phyloP scores from a whole-genome alignment of 2,797 vertebrate genomes.

The Myripristis murdjan region DNA sequence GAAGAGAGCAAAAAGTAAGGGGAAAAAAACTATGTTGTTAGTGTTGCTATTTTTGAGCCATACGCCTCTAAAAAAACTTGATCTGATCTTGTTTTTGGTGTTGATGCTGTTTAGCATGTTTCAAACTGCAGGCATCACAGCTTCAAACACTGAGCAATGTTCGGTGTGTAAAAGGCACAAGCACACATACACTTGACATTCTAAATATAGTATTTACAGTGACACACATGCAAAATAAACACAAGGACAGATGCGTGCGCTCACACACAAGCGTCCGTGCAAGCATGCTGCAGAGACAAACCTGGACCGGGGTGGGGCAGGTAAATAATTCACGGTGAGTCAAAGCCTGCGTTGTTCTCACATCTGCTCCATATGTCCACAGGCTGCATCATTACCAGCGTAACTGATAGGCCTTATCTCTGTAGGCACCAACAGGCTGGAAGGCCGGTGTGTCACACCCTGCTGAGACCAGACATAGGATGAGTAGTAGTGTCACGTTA shows the following conservation, averaged over 20 bases:
- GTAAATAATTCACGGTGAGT: slow-evolving; percentile 73
- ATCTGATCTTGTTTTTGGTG: too few relatives aligned
- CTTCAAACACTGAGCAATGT: too few relatives aligned
- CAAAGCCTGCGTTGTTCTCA: slow-evolving; percentile 59
- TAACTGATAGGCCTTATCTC: slow-evolving; percentile 60
- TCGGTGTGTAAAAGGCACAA: background rate
- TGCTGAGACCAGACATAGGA: slow-evolving; percentile 17
- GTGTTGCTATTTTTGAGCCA: too few relatives aligned
- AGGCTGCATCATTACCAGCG: slow-evolving; percentile 44
- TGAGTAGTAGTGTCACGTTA: slow-evolving; percentile 45
- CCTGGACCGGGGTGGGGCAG: background rate
- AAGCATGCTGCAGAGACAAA: slow-evolving; percentile 20
- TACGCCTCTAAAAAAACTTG: too few relatives aligned
- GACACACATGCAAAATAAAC: slow-evolving; percentile 12
- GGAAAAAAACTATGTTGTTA: too few relatives aligned
- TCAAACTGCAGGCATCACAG: too few relatives aligned
- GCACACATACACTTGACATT: background rate
- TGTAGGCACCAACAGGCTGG: slow-evolving; percentile 25
- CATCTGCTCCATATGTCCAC: slow-evolving; percentile 72
- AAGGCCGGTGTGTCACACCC: slow-evolving; percentile 57
- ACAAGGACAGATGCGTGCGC: background rate
- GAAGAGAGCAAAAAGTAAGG: too few relatives aligned
- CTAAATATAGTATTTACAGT: too few relatives aligned
- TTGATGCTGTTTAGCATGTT: too few relatives aligned
- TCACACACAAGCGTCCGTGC: slow-evolving; percentile 17